phyloP scores from a whole-genome alignment of 2,888 invertebrate genomes.

The Lysandra coridon region DNA sequence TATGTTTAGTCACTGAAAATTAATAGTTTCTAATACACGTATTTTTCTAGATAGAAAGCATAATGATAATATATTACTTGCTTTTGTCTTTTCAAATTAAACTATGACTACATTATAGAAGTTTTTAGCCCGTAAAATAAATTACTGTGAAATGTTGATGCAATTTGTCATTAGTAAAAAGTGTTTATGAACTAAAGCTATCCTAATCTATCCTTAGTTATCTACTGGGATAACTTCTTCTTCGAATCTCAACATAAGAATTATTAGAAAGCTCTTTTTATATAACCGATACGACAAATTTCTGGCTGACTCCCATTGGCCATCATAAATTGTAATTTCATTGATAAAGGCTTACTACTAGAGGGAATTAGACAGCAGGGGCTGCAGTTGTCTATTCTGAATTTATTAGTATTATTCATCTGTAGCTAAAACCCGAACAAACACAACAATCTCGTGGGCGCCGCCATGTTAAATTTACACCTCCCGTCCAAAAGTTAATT shows the following conservation, averaged over 20 bases:
- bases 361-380: not conserved
- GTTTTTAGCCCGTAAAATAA: too few relatives aligned
- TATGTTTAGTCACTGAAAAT: not conserved
- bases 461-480: not conserved
- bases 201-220: not conserved
- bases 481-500: conserved; percentile 3
- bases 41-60: not conserved
- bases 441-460: not conserved
- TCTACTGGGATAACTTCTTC: not conserved
- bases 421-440: not conserved
- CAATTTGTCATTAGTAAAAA: not conserved
- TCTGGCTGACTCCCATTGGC: not conserved
- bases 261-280: not conserved
- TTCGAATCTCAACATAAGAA: not conserved
- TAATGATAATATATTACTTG: not conserved
- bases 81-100: not conserved
- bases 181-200: not conserved
- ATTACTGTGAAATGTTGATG: too few relatives aligned
- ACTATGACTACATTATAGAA: too few relatives aligned
- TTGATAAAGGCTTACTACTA: conserved; percentile 10
- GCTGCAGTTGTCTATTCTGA: not conserved
- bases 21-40: not conserved
- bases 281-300: not conserved
- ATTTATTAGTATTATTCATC: not conserved
- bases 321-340: conserved; percentile 3